Conservation (phyloP, 2,888 invertebrate species). For the Nephrotoma guestfalica region DNA sequence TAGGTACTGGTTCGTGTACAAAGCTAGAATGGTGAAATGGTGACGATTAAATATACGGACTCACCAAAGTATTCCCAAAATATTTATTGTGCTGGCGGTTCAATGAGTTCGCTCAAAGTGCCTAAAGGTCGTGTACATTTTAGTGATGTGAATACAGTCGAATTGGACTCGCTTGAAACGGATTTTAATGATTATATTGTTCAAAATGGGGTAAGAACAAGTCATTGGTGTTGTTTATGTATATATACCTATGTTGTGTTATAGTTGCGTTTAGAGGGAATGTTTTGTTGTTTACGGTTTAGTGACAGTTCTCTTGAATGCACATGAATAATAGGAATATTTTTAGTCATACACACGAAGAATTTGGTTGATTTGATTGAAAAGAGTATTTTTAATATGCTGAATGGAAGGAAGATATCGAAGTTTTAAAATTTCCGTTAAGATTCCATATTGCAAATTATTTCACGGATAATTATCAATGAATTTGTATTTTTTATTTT, state of each 20-base stretch:
- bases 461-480: not conserved
- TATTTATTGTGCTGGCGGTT: not conserved
- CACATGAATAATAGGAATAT: not conserved
- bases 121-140: constrained; percentile 9
- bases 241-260: not conserved
- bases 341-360: not conserved
- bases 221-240: not conserved
- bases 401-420: not conserved
- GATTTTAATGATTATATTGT: constrained; percentile 6
- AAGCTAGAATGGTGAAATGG: not conserved
- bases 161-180: constrained; percentile 16
- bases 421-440: not conserved
- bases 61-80: not conserved
- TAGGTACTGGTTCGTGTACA: not conserved
- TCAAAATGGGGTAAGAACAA: not conserved
- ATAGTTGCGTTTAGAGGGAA: too few species aligned
- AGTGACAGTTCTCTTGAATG: not conserved
- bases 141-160: constrained; percentile 12
- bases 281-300: not conserved
- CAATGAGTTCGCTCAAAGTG: not conserved
- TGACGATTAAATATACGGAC: not conserved
- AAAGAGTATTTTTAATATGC: not conserved
- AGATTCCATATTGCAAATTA: not conserved
- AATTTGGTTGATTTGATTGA: not conserved
- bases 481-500: constrained; percentile 5